These are phyloP conservation scores for Lontra canadensis DNA, from an alignment of 2,113 vertebrate species.

Conservation along the genomic window DNA sequence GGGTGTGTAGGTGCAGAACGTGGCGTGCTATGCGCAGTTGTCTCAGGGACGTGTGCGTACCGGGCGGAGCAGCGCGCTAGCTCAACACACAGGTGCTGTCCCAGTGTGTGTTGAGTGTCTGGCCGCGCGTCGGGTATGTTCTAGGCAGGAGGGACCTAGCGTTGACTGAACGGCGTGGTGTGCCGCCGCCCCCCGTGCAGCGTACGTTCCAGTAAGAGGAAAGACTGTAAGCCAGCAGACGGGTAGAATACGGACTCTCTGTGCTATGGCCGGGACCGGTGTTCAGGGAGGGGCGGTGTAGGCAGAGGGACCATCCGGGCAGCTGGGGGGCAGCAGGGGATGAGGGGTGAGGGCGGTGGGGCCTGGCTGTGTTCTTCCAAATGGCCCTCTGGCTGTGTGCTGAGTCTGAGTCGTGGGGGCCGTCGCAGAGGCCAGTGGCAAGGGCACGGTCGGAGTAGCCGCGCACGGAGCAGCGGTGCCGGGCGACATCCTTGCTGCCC, in stretches of 20 bases:
- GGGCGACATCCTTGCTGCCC: neutral
- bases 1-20: fast-evolving
- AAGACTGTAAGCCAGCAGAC: fast-evolving
- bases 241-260: neutral
- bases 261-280: neutral
- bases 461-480: no score
- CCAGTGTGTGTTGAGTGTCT: no score
- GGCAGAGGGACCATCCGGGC: neutral
- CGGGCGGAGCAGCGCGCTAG: fast-evolving
- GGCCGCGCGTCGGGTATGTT: neutral
- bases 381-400: neutral
- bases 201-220: fast-evolving
- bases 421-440: neutral
- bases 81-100: fast-evolving
- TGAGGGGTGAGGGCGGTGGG: neutral
- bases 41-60: neutral
- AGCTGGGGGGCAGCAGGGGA: neutral
- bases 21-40: fast-evolving
- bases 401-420: neutral
- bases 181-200: fast-evolving
- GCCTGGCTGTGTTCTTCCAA: neutral
- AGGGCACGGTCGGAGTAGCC: no score
- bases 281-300: neutral
- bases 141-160: neutral
- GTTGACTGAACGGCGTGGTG: fast-evolving